Percentiles rank a stretch among this genome's conserved stretches.
These are phyloP conservation scores for Aphyosemion australe DNA, from an alignment of 2,113 vertebrate species.

Conservation along the genomic window DNA sequence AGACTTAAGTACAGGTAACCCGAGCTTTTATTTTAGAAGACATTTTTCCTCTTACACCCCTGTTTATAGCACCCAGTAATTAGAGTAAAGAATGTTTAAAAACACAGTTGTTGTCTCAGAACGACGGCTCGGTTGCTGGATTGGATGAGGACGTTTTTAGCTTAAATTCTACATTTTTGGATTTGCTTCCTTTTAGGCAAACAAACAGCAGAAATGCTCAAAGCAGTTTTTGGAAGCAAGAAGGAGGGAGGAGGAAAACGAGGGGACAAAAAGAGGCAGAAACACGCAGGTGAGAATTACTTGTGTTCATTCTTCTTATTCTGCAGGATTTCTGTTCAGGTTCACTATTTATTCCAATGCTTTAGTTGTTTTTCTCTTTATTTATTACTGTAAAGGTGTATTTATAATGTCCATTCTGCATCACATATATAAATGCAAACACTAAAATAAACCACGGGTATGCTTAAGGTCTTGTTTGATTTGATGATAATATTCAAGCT, in stretches of 20 bases:
- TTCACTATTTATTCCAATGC: not conserved
- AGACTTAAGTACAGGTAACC: slow-evolving; percentile 50
- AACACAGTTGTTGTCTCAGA: not conserved
- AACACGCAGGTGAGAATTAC: slow-evolving; percentile 56
- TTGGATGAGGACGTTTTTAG: not conserved
- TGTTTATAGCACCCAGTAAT: not conserved
- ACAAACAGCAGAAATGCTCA: slow-evolving; percentile 66
- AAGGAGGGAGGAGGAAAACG: slow-evolving; percentile 52
- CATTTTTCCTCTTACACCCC: not conserved
- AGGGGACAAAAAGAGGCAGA: slow-evolving; percentile 51
- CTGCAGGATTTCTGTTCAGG: not conserved
- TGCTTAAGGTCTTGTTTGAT: slow-evolving; percentile 30
- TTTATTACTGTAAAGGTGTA: no score
- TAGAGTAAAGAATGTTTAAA: not conserved
- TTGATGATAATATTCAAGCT: slow-evolving; percentile 49
- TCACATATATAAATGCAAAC: no score
- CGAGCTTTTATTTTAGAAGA: not conserved
- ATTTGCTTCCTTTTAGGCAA: slow-evolving; percentile 24
- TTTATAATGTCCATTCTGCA: no score
- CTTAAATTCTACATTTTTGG: slow-evolving; percentile 23
- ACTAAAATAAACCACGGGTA: no score
- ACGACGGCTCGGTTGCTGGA: not conserved
- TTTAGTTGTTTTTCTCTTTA: not conserved
- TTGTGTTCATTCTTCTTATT: no score
- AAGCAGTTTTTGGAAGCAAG: slow-evolving; percentile 73